phyloP scores from a whole-genome alignment of 2,113 vertebrate genomes.

The Taxidea taxus region DNA sequence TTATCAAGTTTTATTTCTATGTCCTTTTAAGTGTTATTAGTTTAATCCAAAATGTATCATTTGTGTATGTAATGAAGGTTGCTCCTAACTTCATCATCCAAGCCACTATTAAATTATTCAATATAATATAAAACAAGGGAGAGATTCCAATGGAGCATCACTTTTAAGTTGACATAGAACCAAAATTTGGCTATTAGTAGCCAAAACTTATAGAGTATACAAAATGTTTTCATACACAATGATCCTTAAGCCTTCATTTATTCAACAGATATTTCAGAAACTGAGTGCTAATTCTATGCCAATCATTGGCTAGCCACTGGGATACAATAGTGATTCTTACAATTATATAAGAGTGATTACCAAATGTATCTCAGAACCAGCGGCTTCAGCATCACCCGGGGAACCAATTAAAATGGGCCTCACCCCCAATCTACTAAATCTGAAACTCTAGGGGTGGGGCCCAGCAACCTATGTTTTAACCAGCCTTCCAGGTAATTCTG shows the following conservation, averaged over 20 bases:
- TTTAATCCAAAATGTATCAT: background rate
- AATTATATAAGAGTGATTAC: background rate
- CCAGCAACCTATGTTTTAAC: background rate
- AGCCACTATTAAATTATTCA: background rate
- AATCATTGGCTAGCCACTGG: background rate
- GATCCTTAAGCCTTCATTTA: background rate
- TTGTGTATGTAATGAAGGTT: background rate
- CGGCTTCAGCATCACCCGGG: background rate
- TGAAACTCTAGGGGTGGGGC: background rate
- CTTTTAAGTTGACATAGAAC: background rate
- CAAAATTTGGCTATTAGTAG: background rate
- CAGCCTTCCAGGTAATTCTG: background rate
- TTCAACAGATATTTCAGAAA: background rate
- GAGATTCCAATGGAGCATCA: background rate
- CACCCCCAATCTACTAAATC: background rate
- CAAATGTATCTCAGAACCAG: background rate
- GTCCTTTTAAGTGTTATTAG: background rate
- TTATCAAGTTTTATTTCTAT: slow-evolving; percentile 8
- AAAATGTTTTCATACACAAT: background rate
- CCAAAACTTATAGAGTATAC: background rate
- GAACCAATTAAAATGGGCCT: background rate
- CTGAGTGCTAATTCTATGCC: background rate
- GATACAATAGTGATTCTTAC: background rate
- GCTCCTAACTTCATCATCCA: slow-evolving; percentile 28
- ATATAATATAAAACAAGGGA: background rate